These are phyloP conservation scores for Phrynocephalus guinanensis DNA, from an alignment of 2,797 vertebrate species.

Conservation along the genomic window DNA sequence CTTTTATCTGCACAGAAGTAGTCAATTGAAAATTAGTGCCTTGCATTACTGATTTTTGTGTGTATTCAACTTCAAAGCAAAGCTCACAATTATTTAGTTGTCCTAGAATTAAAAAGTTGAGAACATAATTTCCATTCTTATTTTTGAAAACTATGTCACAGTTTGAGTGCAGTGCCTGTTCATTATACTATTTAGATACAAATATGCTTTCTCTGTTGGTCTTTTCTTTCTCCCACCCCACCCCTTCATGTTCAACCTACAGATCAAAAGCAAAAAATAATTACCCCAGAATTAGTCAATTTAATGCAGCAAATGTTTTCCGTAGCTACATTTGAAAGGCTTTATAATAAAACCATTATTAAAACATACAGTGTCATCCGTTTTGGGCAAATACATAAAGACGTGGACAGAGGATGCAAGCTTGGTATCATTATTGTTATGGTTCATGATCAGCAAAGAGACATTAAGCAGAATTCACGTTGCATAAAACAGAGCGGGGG, in stretches of 20 bases:
- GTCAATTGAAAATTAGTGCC: conserved; percentile 37
- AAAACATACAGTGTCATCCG: conserved; percentile 46
- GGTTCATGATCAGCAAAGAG: too few relatives aligned
- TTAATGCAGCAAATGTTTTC: conserved; percentile 46
- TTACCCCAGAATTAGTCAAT: conserved; percentile 50
- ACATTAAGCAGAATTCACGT: too few relatives aligned
- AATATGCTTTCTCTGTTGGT: neutral
- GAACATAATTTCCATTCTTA: conserved; percentile 47
- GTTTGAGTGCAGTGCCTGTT: conserved; percentile 51
- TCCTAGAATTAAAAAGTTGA: conserved; percentile 29
- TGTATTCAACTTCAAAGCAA: conserved; percentile 47
- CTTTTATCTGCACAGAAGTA: conserved; percentile 25
- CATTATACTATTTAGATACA: neutral
- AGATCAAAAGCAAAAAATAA: conserved; percentile 56
- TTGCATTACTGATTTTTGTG: conserved; percentile 32
- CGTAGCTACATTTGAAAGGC: conserved; percentile 50
- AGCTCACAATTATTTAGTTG: neutral
- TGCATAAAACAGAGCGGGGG: too few relatives aligned
- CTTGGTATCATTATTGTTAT: too few relatives aligned
- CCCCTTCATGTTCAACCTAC: conserved; percentile 45
- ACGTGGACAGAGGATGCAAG: neutral
- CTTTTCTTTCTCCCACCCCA: neutral
- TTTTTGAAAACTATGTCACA: conserved; percentile 14
- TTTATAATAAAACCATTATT: conserved; percentile 49
- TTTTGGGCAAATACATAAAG: conserved; percentile 45